These are phyloP conservation scores for Eretmochelys imbricata DNA, from an alignment of 2,113 vertebrate genomes.

Conservation along the genomic window DNA sequence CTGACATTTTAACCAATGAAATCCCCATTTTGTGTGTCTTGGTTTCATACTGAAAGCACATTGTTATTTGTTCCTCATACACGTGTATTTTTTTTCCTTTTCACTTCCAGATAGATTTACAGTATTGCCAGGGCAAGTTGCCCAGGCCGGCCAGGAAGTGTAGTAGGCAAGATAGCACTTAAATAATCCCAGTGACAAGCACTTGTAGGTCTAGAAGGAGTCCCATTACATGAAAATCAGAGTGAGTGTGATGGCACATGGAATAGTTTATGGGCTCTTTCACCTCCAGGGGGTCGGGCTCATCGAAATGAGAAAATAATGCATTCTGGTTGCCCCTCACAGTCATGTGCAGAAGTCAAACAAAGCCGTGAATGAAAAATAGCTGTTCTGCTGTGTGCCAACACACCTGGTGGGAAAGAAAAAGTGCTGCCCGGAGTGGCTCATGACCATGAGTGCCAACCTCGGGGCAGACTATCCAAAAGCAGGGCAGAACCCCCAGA, in stretches of 20 bases:
- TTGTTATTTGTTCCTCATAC: neutral
- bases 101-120: conserved; percentile 41
- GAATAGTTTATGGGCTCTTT: neutral
- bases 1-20: neutral
- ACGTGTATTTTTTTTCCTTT: conserved; percentile 5
- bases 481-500: neutral
- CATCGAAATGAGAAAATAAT: conserved; percentile 30
- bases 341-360: conserved; percentile 38
- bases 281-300: neutral
- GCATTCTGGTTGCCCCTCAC: conserved; percentile 12
- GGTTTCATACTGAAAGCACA: neutral
- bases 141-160: neutral
- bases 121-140: neutral
- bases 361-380: conserved; percentile 39
- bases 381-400: conserved; percentile 15
- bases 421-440: neutral
- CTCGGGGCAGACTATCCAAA: neutral
- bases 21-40: neutral
- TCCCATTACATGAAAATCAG: conserved; percentile 7
- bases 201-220: conserved; percentile 11
- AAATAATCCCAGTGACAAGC: neutral
- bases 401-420: neutral
- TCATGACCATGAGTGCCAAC: neutral
- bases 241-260: neutral
- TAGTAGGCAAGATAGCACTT: conserved; percentile 1